These are phyloP conservation scores for Corvus cornix DNA, from an alignment of 2,113 vertebrate genomes.

Conservation along the genomic window DNA sequence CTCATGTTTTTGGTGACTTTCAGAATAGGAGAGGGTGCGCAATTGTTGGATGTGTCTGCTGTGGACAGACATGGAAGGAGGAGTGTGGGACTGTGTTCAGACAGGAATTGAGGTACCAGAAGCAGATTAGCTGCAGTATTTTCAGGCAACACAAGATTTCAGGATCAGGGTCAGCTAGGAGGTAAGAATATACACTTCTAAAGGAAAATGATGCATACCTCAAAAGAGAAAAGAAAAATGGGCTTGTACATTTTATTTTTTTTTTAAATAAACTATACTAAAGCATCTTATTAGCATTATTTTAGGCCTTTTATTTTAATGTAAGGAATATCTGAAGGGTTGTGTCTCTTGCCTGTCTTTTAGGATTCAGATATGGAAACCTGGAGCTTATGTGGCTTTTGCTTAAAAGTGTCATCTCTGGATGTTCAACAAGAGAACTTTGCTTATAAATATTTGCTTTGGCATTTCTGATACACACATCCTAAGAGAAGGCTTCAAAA, in stretches of 20 bases:
- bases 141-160: background rate
- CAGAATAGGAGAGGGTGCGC: accelerated
- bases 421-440: background rate
- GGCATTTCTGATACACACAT: background rate
- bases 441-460: background rate
- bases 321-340: background rate
- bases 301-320: background rate
- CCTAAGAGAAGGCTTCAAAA: background rate
- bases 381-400: background rate
- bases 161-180: background rate
- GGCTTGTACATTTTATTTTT: background rate
- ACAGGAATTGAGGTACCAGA: background rate
- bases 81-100: background rate
- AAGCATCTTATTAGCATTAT: background rate
- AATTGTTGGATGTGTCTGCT: background rate
- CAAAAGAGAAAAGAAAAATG: background rate
- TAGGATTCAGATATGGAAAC: background rate
- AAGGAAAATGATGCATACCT: background rate
- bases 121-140: background rate
- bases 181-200: background rate
- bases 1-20: background rate
- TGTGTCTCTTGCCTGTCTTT: background rate
- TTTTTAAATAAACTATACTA: background rate
- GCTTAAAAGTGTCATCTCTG: background rate
- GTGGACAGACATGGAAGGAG: background rate